phyloP scores from a whole-genome alignment of 2,113 vertebrate species.

The Gymnobelideus leadbeateri region DNA sequence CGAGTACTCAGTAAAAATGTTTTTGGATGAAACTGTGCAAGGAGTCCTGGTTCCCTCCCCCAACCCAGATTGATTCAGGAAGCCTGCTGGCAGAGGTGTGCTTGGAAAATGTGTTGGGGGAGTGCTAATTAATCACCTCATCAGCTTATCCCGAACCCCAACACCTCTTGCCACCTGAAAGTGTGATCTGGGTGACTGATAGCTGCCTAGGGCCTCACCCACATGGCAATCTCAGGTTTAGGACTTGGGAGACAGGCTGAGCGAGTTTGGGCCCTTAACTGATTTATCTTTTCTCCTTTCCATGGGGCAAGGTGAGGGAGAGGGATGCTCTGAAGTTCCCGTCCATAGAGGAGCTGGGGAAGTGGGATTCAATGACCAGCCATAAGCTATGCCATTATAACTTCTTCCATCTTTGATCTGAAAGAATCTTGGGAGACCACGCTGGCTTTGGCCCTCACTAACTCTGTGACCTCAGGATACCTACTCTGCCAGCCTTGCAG shows the following conservation, averaged over 20 bases:
- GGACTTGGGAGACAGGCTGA: conserved; percentile 40
- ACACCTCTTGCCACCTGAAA: background rate
- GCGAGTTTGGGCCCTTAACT: background rate
- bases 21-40: background rate
- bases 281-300: conserved; percentile 17
- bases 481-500: background rate
- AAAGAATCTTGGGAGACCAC: conserved; percentile 8
- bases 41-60: background rate
- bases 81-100: background rate
- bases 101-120: background rate
- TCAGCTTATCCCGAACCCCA: background rate
- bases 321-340: background rate
- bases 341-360: background rate
- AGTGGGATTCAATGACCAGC: background rate
- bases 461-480: background rate
- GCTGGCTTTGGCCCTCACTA: background rate
- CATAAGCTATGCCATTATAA: too few relatives aligned
- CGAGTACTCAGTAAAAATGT: background rate
- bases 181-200: conserved; percentile 52
- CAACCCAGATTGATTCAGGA: background rate
- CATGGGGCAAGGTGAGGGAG: background rate
- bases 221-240: conserved; percentile 57
- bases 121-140: background rate
- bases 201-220: conserved; percentile 50
- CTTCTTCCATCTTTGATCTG: background rate